Conservation (phyloP, 2,113 vertebrate genomes). For the Sphyrna mokarran region DNA sequence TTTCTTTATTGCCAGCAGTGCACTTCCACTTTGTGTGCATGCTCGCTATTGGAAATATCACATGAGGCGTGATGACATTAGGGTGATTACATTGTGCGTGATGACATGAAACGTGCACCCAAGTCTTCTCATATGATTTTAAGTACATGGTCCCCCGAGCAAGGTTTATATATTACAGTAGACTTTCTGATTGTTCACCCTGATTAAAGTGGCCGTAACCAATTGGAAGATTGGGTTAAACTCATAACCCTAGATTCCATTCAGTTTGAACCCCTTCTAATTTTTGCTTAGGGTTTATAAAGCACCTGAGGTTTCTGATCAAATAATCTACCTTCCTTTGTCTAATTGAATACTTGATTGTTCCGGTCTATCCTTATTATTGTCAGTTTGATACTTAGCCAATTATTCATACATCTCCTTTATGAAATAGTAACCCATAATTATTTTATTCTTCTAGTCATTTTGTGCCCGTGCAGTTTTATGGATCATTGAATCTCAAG, state of each 20-base stretch:
- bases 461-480: background rate
- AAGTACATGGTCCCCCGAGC: too few species aligned
- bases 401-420: background rate
- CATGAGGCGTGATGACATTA: too few species aligned
- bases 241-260: background rate
- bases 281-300: background rate
- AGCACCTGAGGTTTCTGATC: background rate
- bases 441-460: background rate
- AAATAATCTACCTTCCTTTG: background rate
- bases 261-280: background rate
- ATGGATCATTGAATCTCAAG: background rate
- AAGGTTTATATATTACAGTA: background rate
- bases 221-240: background rate
- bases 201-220: background rate
- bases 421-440: background rate
- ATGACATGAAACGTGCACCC: too few species aligned
- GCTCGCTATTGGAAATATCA: too few species aligned
- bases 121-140: too few species aligned
- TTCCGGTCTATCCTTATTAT: background rate
- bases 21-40: too few species aligned
- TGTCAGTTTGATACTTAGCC: background rate
- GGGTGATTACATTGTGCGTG: too few species aligned
- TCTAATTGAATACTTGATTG: background rate
- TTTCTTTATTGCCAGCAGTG: too few species aligned
- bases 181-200: background rate